Evolutionary conservation across 2,888 invertebrate species (phyloP), one percentile per base, ranked within the genome.

Genomic region (Pristionchus japonicus): DNA sequence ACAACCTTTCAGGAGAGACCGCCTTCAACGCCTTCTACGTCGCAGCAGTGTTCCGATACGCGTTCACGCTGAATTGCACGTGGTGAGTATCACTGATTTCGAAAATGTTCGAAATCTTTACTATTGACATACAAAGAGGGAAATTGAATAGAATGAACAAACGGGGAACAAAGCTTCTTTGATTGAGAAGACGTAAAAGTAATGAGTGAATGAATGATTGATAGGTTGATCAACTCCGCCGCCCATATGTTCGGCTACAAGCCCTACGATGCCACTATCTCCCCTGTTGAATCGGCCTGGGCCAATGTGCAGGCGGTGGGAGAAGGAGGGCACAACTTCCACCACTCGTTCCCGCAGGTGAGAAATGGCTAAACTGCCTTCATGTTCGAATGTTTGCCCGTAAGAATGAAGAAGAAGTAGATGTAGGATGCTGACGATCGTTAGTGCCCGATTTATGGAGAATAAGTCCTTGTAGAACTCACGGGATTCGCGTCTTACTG

Each of bases 181-280:
- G n/a, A n/a, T n/a, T n/a, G n/a, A n/a, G n/a, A n/a, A n/a, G n/a
- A n/a, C n/a, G n/a, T n/a, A n/a, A n/a, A n/a, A n/a, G n/a, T n/a
- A n/a, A n/a, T n/a, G n/a, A n/a, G n/a, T n/a, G n/a, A n/a, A n/a
- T n/a, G n/a, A n/a, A n/a, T n/a, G n/a, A n/a, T n/a, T n/a, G n/a
- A n/a, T n/a, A 88, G 88, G 88, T 96, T 97, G 93, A 98, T 98
- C n/a, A 98, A 98, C 95, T 97, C 97, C 94, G 97, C 97, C 20
- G 98, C 98, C 0, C 98, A 98, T 95, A 96, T 91, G 64, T 98
- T 97, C 96, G 98, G 98, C n/a, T 96, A 96, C 92, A 96, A 96
- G 94, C 98, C 98, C 0, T 98, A 98, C 94, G 98, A 98, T 95
- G 97, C 97, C 94, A 91, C 88, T 17, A 92, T 94, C 43, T 91